Percentiles rank a stretch among this genome's conserved stretches.
phyloP scores from a whole-genome alignment of 2,888 invertebrate genomes.

The Alentia gelatinosa region DNA sequence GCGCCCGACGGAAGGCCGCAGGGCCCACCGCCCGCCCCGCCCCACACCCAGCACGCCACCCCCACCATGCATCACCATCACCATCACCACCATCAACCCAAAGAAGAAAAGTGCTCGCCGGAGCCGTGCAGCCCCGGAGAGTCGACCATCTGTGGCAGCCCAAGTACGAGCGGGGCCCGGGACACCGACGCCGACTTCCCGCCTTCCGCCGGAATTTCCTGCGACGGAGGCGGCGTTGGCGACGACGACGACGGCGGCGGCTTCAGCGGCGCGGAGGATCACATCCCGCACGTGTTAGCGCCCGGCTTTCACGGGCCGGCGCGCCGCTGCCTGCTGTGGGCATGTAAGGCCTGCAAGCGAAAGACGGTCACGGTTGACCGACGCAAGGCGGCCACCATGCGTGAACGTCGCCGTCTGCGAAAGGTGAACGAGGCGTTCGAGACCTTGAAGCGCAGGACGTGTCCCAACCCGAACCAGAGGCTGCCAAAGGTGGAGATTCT shows the following conservation, averaged over 20 bases:
- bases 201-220: background rate
- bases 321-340: conserved; percentile 93
- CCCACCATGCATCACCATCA: conserved; percentile 12
- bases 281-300: conserved; percentile 80
- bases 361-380: conserved; percentile 97
- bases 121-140: conserved; percentile 53
- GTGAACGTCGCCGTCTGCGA: conserved; percentile 93
- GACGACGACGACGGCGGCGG: conserved; percentile 68
- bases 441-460: conserved; percentile 93
- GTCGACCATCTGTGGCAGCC: conserved; percentile 55
- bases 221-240: conserved; percentile 40
- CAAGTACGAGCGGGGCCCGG: background rate
- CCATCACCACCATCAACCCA: conserved; percentile 1
- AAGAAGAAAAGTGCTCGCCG: conserved; percentile 23
- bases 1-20: conserved; percentile 2
- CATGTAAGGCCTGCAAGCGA: conserved; percentile 95
- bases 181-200: conserved; percentile 15
- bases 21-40: conserved; percentile 21
- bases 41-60: background rate
- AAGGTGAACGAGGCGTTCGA: conserved; percentile 99
- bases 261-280: conserved; percentile 66
- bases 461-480: conserved; percentile 96
- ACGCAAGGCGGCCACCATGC: conserved; percentile 96
- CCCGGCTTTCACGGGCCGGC: conserved; percentile 82
- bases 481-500: conserved; percentile 98